These are phyloP conservation scores for Pagetopsis macropterus DNA, from an alignment of 2,797 vertebrate species.

Conservation along the genomic window DNA sequence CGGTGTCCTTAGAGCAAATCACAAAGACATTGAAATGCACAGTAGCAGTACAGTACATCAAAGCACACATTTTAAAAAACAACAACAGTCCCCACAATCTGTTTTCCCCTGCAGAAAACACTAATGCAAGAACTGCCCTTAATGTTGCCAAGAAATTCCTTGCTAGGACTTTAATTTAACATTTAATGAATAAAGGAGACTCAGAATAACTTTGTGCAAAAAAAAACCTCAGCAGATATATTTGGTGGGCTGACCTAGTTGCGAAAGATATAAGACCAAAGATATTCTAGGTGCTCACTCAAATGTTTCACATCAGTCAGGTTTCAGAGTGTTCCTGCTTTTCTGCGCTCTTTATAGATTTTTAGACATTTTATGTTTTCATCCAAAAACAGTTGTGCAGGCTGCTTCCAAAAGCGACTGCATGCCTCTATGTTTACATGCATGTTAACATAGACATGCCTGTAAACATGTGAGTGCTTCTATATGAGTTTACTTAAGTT, in stretches of 20 bases:
- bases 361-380: not conserved
- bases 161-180: slow-evolving; percentile 44
- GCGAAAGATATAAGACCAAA: slow-evolving; percentile 14
- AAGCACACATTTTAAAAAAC: too few relatives aligned
- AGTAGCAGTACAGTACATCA: too few relatives aligned
- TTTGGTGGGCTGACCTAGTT: slow-evolving; percentile 56
- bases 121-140: slow-evolving; percentile 38
- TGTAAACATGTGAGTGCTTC: not conserved
- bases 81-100: not conserved
- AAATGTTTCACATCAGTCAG: slow-evolving; percentile 7
- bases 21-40: slow-evolving; percentile 2
- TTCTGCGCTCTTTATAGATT: not conserved
- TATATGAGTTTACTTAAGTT: not conserved
- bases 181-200: slow-evolving; percentile 44
- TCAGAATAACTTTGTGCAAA: slow-evolving; percentile 49
- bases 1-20: slow-evolving; percentile 87
- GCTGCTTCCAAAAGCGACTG: too few relatives aligned
- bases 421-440: too few relatives aligned
- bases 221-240: slow-evolving; percentile 28
- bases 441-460: not conserved
- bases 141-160: slow-evolving; percentile 43
- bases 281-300: slow-evolving; percentile 19
- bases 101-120: slow-evolving; percentile 19
- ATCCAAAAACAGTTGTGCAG: not conserved
- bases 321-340: not conserved